phyloP scores from a whole-genome alignment of 1,140 invertebrate species.

The Catajapyx aquilonaris region DNA sequence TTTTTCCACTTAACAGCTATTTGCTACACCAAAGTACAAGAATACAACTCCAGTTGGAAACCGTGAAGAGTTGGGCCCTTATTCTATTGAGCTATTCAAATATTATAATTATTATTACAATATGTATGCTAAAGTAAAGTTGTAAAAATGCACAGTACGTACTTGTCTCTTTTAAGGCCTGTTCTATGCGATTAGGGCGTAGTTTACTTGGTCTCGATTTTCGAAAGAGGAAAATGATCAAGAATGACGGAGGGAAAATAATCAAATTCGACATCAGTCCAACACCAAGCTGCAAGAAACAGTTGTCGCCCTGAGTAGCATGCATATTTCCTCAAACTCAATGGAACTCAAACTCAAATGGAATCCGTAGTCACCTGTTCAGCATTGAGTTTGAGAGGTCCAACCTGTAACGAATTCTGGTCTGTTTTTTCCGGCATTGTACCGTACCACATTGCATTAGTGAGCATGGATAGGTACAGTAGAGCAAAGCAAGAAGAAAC shows the following conservation, averaged over 20 bases:
- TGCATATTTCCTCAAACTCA: too few relatives aligned
- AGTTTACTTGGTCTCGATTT: constrained; percentile 11
- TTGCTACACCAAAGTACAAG: too few relatives aligned
- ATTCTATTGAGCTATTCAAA: neutral
- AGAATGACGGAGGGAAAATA: constrained; percentile 29
- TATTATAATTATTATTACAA: constrained; percentile 1
- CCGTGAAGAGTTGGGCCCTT: neutral
- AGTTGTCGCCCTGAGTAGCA: too few relatives aligned
- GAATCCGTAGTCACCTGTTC: constrained; percentile 12
- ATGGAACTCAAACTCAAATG: too few relatives aligned
- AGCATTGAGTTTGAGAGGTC: constrained; percentile 22
- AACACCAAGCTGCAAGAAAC: constrained; percentile 16
- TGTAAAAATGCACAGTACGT: neutral
- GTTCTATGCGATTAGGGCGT: constrained; percentile 11
- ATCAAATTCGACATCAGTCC: constrained; percentile 21
- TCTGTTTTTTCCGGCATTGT: constrained; percentile 13
- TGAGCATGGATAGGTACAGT: constrained; percentile 30
- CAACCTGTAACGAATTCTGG: constrained; percentile 18
- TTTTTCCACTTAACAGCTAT: too few relatives aligned
- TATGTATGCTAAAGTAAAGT: constrained; percentile 2
- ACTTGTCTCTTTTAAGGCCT: constrained; percentile 3
- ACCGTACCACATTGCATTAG: constrained; percentile 32
- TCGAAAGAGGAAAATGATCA: constrained; percentile 21
- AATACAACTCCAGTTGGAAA: too few relatives aligned
- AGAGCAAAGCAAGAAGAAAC: constrained; percentile 30